Evolutionary conservation across 1,140 invertebrate genomes (phyloP).

Genomic region (Leptinotarsa undecemlineata): DNA sequence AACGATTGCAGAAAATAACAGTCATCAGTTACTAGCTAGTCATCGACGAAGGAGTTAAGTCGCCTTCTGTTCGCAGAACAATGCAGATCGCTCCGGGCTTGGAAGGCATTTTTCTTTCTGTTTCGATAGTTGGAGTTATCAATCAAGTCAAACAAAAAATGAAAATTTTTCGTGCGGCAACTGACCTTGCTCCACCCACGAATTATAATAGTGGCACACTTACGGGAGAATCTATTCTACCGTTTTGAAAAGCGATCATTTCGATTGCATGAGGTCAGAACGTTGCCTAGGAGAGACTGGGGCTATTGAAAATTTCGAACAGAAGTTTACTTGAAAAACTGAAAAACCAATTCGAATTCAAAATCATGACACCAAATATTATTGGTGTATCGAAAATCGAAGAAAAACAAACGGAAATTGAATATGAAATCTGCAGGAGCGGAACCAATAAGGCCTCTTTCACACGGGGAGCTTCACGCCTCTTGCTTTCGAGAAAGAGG

Average conservation of each 20-base stretch:
- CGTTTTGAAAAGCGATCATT: slow-evolving; percentile 12
- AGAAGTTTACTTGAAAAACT: no score
- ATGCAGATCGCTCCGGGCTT: background rate
- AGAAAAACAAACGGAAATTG: no score
- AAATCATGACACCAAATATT: no score
- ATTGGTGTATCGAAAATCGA: no score
- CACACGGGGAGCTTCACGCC: no score
- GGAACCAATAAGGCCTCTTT: no score
- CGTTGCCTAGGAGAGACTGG: background rate
- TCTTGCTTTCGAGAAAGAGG: no score
- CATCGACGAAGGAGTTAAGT: slow-evolving; percentile 1
- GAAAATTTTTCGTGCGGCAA: slow-evolving; percentile 18
- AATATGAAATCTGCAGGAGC: no score
- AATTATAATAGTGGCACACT: slow-evolving; percentile 27
- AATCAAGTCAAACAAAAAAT: slow-evolving; percentile 9
- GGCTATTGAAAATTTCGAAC: background rate
- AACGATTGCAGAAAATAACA: slow-evolving; percentile 1
- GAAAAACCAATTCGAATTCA: no score
- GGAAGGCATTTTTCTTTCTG: slow-evolving; percentile 9
- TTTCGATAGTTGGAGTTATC: slow-evolving; percentile 14
- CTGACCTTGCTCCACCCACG: slow-evolving; percentile 28
- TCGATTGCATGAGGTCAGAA: background rate
- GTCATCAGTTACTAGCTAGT: slow-evolving; percentile 6
- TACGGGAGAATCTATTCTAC: slow-evolving; percentile 23
- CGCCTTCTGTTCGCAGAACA: slow-evolving; percentile 1